These are phyloP conservation scores for Corbicula japonica DNA, from an alignment of 2,888 invertebrate species.

Conservation along the genomic window DNA sequence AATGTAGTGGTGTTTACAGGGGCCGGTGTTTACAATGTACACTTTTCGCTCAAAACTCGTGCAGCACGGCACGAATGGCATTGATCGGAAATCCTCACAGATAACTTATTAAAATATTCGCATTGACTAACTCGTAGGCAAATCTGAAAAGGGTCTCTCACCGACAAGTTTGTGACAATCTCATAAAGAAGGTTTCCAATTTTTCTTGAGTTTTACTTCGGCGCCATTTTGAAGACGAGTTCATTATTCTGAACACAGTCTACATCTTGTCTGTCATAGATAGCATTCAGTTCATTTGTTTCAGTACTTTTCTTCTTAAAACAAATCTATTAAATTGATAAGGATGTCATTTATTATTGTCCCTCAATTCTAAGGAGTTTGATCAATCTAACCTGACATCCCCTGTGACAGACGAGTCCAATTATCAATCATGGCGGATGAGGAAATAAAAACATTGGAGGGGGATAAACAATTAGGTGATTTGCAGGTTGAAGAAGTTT, in stretches of 20 bases:
- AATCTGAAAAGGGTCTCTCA: too few relatives aligned
- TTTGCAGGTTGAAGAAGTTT: constrained; percentile 75
- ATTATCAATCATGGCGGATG: constrained; percentile 79
- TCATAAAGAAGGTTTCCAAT: too few relatives aligned
- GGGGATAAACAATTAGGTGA: constrained; percentile 66
- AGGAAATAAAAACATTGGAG: constrained; percentile 70
- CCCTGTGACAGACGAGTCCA: constrained; percentile 58
- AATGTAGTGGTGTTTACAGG: too few relatives aligned
- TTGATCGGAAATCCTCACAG: too few relatives aligned
- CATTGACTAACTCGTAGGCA: too few relatives aligned
- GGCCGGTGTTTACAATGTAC: too few relatives aligned
- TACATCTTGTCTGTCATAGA: neutral
- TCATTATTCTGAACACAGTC: constrained; percentile 6
- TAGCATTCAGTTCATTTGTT: neutral
- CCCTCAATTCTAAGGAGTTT: neutral
- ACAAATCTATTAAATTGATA: too few relatives aligned
- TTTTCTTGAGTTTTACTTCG: constrained; percentile 45
- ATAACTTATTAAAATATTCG: too few relatives aligned
- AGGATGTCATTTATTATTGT: neutral
- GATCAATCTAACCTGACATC: constrained; percentile 17
- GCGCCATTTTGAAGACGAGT: constrained; percentile 58
- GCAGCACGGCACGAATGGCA: too few relatives aligned
- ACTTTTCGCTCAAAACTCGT: too few relatives aligned
- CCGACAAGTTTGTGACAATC: too few relatives aligned
- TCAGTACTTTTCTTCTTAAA: too few relatives aligned